These are phyloP conservation scores for Motacilla alba DNA, from an alignment of 2,113 vertebrate species.

Conservation along the genomic window DNA sequence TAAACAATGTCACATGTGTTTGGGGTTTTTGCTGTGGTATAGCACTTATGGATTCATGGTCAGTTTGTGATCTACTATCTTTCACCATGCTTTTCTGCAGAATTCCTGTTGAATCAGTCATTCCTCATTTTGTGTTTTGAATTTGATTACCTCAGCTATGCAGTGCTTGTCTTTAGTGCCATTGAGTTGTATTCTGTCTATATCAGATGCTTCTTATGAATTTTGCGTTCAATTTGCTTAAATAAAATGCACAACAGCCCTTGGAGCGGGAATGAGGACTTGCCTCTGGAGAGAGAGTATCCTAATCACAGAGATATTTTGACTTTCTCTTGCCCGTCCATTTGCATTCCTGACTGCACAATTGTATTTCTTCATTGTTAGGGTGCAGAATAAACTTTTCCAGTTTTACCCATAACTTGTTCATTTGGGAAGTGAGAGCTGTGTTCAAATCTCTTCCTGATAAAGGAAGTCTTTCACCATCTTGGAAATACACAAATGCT, in stretches of 20 bases:
- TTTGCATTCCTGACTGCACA: background rate
- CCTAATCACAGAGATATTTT: background rate
- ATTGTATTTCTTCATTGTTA: background rate
- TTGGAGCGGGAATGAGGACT: background rate
- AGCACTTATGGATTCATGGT: background rate
- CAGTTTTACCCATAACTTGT: background rate
- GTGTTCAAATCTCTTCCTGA: background rate
- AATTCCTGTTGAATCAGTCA: background rate
- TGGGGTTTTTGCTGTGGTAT: background rate
- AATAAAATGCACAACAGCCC: constrained; percentile 1
- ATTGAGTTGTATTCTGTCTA: background rate
- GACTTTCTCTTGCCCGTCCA: background rate
- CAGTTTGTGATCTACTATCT: background rate
- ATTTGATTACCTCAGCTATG: background rate
- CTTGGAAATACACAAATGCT: background rate
- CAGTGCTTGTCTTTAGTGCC: background rate
- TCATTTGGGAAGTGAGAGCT: background rate
- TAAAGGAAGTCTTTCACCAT: background rate
- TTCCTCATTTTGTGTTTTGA: background rate
- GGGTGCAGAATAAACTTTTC: background rate
- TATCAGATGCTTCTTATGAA: background rate
- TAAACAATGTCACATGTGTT: background rate
- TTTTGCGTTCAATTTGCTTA: background rate
- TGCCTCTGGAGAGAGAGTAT: background rate
- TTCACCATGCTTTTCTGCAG: background rate